A percentile compares a stretch with the other conserved stretches of the same genome.
Evolutionary conservation across 2,888 invertebrate species (phyloP).

Genomic region (Bugulina stolonifera): DNA sequence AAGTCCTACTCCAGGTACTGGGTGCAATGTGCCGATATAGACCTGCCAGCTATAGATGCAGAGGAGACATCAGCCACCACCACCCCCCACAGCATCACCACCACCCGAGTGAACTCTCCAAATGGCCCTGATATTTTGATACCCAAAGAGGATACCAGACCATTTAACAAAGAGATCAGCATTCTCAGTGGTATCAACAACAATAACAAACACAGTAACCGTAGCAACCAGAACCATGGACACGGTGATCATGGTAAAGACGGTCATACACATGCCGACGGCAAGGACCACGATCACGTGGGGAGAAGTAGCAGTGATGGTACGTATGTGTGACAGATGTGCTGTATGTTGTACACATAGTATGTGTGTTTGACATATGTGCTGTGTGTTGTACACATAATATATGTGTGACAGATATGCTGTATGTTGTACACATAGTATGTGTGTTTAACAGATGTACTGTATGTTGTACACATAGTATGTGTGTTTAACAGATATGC

Average conservation of each 20-base stretch:
- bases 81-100: neutral
- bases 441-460: too few relatives aligned
- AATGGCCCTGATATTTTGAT: neutral
- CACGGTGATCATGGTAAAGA: neutral
- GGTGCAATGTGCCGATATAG: neutral
- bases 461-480: too few relatives aligned
- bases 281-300: too few relatives aligned
- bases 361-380: too few relatives aligned
- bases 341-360: too few relatives aligned
- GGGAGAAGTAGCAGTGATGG: too few relatives aligned
- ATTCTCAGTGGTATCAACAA: neutral
- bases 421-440: too few relatives aligned
- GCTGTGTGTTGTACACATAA: too few relatives aligned
- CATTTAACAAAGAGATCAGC: neutral
- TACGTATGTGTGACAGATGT: too few relatives aligned
- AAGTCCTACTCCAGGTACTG: constrained; percentile 23
- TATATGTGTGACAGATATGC: too few relatives aligned
- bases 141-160: neutral
- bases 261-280: neutral
- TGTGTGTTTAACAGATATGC: too few relatives aligned
- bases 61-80: neutral
- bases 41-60: neutral
- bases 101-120: neutral
- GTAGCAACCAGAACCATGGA: neutral
- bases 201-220: too few relatives aligned